Base-by-base conservation (phyloP, 2,113 vertebrate species). In the Ictidomys tridecemlineatus region DNA sequence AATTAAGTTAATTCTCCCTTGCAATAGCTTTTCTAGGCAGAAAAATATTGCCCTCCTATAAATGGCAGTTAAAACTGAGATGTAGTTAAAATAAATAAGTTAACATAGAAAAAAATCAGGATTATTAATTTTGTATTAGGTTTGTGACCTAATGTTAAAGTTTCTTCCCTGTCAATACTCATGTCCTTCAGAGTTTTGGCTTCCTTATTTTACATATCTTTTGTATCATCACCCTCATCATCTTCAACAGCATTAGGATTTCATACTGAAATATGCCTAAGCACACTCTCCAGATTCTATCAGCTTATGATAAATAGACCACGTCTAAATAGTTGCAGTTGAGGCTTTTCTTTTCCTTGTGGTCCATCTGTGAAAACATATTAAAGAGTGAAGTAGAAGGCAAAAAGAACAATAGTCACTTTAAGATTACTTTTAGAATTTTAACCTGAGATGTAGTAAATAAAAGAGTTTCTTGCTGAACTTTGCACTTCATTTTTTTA, bases 1-100 rank as follows among this genome's bases (percentile, higher is more conserved):
- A 96, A 96, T 96, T 96, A 82, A 94, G 37, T 85, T 95, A 96
- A 91, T 97, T 93, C 76, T 82, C 32, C 8, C 26, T 77, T 92
- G 42, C 5, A 51, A 63, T 58, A 80, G 26, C 24, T 32, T 85
- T 85, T 91, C 53, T 86, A 2, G 20, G 22, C 87, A 63, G 80
- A 94, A 94, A 96, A 93, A 80, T 82, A 96, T 76, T 83, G n/a
- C 45, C 12, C 16, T 93, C 39, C 8, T 89, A 70, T 79, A 91
- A 96, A 51, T n/a, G 63, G 20, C 26, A 91, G 69, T 79, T 94
- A 89, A 94, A 96, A 94, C 37, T 58, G 79, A 87, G 77, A 96
- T 92, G 42, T 58, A 63, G 28, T 80, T 95, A 89, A 96, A 96
- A 93, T 72, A 92, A 92, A 90, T 85, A 95, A 63, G 22, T 78